Evolutionary conservation across 2,113 vertebrate genomes (phyloP).

Genomic region (Hypomesus transpacificus): DNA sequence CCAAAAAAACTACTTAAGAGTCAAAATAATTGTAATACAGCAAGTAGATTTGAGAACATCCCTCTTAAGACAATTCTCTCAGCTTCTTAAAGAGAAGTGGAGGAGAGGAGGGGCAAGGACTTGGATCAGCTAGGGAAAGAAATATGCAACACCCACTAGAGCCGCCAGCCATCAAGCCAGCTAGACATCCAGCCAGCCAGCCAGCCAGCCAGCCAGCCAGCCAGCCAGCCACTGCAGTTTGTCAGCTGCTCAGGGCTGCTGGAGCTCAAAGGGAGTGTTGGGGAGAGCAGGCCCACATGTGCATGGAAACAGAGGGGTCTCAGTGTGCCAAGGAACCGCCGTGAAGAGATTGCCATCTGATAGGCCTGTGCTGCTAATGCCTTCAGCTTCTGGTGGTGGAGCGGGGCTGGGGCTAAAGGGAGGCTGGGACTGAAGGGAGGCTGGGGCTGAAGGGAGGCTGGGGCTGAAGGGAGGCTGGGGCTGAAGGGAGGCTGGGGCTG

Average conservation of each 20-base stretch:
- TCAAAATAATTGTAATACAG: no score
- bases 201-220: no score
- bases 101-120: no score
- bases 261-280: slow-evolving; percentile 63
- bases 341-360: slow-evolving; percentile 62
- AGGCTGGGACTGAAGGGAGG: not conserved
- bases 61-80: no score
- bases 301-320: slow-evolving; percentile 65
- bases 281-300: slow-evolving; percentile 60
- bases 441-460: not conserved
- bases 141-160: slow-evolving; percentile 41
- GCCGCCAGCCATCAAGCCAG: no score
- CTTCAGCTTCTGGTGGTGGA: slow-evolving; percentile 30
- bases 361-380: slow-evolving; percentile 47
- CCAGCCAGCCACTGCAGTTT: slow-evolving; percentile 63
- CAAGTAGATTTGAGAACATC: no score
- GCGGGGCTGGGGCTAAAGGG: not conserved
- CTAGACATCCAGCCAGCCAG: slow-evolving; percentile 45
- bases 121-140: slow-evolving; percentile 17
- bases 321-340: slow-evolving; percentile 67
- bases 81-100: no score
- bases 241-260: slow-evolving; percentile 63
- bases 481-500: not conserved
- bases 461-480: not conserved
- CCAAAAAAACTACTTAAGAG: no score